Conservation (phyloP, 2,797 vertebrate genomes). For the Silurus aristotelis region DNA sequence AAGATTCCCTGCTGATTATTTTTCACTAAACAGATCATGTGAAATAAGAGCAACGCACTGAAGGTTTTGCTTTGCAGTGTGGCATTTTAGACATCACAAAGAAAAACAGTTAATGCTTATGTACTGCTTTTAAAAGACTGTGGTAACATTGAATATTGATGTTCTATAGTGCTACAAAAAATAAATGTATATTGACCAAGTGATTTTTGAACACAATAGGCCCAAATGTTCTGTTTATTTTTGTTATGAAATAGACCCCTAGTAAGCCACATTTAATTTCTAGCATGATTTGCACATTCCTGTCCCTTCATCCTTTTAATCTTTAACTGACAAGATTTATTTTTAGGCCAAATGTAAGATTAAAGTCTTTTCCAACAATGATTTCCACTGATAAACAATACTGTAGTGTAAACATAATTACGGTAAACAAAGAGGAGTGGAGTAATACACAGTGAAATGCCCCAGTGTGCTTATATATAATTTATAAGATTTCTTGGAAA, state of each 20-base stretch:
- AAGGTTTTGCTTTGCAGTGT: background rate
- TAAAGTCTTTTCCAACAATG: background rate
- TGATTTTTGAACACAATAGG: no score
- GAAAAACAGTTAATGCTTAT: background rate
- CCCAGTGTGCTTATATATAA: background rate
- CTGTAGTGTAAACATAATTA: background rate
- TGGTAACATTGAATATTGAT: background rate
- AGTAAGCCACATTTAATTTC: background rate
- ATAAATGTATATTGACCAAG: background rate
- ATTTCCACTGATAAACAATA: background rate
- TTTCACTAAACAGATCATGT: background rate
- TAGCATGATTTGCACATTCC: background rate
- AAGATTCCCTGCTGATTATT: background rate
- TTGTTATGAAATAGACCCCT: background rate
- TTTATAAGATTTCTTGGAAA: background rate
- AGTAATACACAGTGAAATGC: background rate
- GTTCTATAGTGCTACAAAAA: background rate
- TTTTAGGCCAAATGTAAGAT: background rate
- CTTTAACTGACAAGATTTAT: background rate
- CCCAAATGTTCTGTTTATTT: background rate
- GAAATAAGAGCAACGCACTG: background rate
- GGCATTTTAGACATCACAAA: background rate
- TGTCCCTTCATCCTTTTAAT: background rate
- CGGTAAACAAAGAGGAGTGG: background rate
- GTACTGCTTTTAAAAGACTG: background rate